Evolutionary conservation across 2,888 invertebrate genomes (phyloP).

Genomic region (Pyralis farinalis): DNA sequence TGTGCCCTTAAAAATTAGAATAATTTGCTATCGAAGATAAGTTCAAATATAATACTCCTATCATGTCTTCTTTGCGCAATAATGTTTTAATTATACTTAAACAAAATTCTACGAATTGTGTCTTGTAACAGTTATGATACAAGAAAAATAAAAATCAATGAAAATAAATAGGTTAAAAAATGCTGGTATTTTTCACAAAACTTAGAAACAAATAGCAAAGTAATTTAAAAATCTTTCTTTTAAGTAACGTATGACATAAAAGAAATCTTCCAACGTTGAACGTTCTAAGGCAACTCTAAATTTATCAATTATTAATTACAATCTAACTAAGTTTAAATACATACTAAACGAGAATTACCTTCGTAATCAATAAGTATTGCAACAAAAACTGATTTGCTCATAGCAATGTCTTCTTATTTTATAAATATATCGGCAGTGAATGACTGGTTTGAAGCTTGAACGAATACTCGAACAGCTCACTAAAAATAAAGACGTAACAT

Average conservation of each 20-base stretch:
- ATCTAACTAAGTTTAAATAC: constrained; percentile 12
- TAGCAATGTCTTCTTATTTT: constrained; percentile 53
- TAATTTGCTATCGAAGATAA: constrained; percentile 15
- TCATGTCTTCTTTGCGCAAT: neutral
- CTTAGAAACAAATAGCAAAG: too few species aligned
- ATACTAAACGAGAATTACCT: constrained; percentile 47
- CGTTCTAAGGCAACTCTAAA: constrained; percentile 29
- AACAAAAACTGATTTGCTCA: constrained; percentile 50
- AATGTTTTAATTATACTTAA: too few species aligned
- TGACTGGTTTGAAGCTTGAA: constrained; percentile 54
- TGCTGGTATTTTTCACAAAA: too few species aligned
- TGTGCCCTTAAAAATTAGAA: constrained; percentile 51
- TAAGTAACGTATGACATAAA: neutral
- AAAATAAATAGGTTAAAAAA: too few species aligned
- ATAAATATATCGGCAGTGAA: constrained; percentile 58
- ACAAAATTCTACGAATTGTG: too few species aligned
- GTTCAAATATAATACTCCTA: constrained; percentile 2
- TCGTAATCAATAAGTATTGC: constrained; percentile 49
- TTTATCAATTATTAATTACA: constrained; percentile 16
- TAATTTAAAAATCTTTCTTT: too few species aligned
- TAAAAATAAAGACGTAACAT: constrained; percentile 24
- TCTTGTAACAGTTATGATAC: too few species aligned
- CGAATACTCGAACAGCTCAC: constrained; percentile 21
- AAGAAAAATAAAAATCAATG: too few species aligned
- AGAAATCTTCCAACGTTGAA: constrained; percentile 9